Evolutionary conservation across 1,140 invertebrate species (phyloP), one percentile per base, ranked within the genome.

Genomic region (Diprion similis): DNA sequence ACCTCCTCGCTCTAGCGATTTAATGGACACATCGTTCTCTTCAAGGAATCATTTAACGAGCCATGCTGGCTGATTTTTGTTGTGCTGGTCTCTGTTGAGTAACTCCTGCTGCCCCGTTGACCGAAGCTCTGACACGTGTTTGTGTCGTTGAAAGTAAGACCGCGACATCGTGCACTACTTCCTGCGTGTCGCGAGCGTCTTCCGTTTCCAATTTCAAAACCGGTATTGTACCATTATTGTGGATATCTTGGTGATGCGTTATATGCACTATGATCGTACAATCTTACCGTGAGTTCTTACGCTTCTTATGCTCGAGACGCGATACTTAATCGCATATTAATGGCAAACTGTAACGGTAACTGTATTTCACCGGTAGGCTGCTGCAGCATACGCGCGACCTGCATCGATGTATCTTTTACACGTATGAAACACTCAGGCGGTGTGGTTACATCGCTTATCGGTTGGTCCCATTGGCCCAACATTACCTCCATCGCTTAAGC

Each of bases 321-420:
- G 11, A 59, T 59, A 59, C 64, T 72, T 74, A 76, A 78, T 79
- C 78, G 78, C 76, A 79, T 79, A 79, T 79, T 79, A 79, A 79
- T 78, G 77, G 71, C 72, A 59, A 68, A 76, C 71, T 67, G 71
- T 66, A 75, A 45, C 75, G n/a, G 77, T 78, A 79, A 79, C 70
- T 76, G 78, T 71, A 59, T 59, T 59, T 59, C 51, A 59, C 51
- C 51, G 51, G 51, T 59, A 59, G 11, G 51, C 11, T 17, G 51
- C 51, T 15, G 11, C 51, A 59, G n/a, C 51, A 17, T 9, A 37
- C 24, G 51, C n/a, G n/a, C 24, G 24, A 6, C 51, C 11, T 17
- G 51, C 51, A 59, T 59, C 11, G 51, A 3, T 59, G 51, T 59
- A 59, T 59, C 24, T 37, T 37, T 37, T 59, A 59, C 11, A 15